A percentile compares a stretch with the other conserved stretches of the same genome.
These are phyloP conservation scores for Neostethus bicornis DNA, from an alignment of 2,797 vertebrate species.

Conservation along the genomic window DNA sequence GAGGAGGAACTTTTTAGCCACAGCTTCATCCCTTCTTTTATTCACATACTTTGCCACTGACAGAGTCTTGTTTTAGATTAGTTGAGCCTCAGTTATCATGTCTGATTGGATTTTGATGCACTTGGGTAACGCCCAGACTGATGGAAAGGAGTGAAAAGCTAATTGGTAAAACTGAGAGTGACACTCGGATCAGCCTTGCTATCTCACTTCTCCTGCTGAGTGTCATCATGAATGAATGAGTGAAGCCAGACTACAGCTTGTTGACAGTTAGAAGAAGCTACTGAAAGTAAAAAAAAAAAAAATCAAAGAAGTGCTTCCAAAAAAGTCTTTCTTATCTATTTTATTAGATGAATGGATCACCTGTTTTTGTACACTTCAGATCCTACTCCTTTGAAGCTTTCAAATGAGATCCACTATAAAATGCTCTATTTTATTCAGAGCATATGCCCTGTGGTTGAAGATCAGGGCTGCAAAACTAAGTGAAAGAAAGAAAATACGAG, in stretches of 20 bases:
- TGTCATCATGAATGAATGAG: not conserved
- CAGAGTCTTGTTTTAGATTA: conserved; percentile 33
- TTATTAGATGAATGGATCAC: not conserved
- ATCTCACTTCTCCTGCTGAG: conserved; percentile 24
- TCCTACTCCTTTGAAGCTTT: not conserved
- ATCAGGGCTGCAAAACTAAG: not conserved
- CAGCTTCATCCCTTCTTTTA: conserved; percentile 4
- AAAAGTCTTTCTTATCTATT: not conserved
- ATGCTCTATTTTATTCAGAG: not conserved
- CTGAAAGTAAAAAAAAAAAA: conserved; percentile 15
- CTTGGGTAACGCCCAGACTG: conserved; percentile 68
- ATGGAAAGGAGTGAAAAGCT: conserved; percentile 54
- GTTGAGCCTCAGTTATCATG: conserved; percentile 61
- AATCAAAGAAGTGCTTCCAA: conserved; percentile 11
- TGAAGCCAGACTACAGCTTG: not conserved
- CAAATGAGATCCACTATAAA: not conserved
- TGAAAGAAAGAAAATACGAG: not conserved
- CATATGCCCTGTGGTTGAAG: not conserved
- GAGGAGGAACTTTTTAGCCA: conserved; percentile 38
- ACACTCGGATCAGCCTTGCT: conserved; percentile 40
- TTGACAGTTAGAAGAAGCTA: conserved; percentile 2
- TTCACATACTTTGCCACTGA: too few relatives aligned
- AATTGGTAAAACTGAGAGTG: conserved; percentile 67
- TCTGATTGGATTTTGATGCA: conserved; percentile 74
- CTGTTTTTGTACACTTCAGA: not conserved